Percentiles rank a stretch among this genome's conserved stretches.
Evolutionary conservation across 1,140 invertebrate species (phyloP).

Genomic region (Atta cephalotes): DNA sequence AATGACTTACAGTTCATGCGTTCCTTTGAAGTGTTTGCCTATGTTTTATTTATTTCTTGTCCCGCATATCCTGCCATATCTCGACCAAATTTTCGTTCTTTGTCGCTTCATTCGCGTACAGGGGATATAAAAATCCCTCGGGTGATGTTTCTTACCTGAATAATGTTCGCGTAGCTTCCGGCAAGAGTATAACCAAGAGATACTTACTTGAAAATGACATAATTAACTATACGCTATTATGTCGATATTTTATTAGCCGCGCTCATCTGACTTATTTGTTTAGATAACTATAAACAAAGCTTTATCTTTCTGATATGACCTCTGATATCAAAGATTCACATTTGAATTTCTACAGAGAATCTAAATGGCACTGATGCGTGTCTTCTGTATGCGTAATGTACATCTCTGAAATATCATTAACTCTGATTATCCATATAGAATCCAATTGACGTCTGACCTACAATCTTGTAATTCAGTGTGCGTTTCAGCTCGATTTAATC

Average conservation of each 20-base stretch:
- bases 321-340: background rate
- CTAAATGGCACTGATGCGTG: background rate
- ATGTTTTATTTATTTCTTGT: slow-evolving; percentile 50
- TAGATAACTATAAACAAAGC: background rate
- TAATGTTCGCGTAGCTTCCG: no score
- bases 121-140: background rate
- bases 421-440: slow-evolving; percentile 30
- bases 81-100: slow-evolving; percentile 33
- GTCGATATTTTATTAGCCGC: background rate
- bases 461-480: slow-evolving; percentile 32
- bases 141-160: background rate
- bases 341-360: background rate
- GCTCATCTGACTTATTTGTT: background rate
- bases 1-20: slow-evolving; percentile 17
- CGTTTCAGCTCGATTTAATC: background rate
- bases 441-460: slow-evolving; percentile 40
- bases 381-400: slow-evolving; percentile 7
- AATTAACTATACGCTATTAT: background rate
- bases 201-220: background rate
- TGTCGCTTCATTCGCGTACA: background rate
- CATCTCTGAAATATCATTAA: slow-evolving; percentile 21
- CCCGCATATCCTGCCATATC: background rate
- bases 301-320: no score
- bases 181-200: background rate
- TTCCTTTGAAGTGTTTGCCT: slow-evolving; percentile 41